Evolutionary conservation across 2,797 vertebrate species (phyloP).

Genomic region (Scomberomorus guttatus): DNA sequence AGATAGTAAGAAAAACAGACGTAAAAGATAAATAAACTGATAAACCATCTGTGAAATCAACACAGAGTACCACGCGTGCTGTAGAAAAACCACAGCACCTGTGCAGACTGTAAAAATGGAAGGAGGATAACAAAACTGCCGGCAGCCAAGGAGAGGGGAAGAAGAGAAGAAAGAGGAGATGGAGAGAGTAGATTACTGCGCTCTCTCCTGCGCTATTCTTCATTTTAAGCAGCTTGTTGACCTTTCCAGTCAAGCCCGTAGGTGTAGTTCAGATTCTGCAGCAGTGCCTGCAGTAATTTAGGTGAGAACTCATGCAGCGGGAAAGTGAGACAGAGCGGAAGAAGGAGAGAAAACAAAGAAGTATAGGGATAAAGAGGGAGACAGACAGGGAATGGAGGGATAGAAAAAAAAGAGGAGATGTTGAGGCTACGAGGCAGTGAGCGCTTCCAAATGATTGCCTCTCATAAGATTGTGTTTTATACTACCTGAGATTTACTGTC

Average conservation of each 20-base stretch:
- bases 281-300: conserved; percentile 82
- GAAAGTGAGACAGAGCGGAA: conserved; percentile 37
- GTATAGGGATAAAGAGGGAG: conserved; percentile 30
- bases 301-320: conserved; percentile 71
- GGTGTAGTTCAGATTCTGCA: conserved; percentile 81
- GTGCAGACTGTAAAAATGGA: conserved; percentile 30
- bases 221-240: conserved; percentile 87
- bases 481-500: conserved; percentile 71
- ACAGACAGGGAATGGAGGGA: conserved; percentile 40
- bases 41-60: conserved; percentile 38
- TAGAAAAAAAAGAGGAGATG: conserved; percentile 7
- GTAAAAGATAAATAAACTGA: conserved; percentile 38
- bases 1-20: conserved; percentile 28
- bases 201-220: conserved; percentile 81
- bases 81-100: conserved; percentile 21
- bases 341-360: conserved; percentile 45
- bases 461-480: conserved; percentile 75
- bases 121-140: conserved; percentile 12
- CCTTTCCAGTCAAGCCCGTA: conserved; percentile 84
- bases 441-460: conserved; percentile 74
- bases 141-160: not conserved
- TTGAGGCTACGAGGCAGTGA: conserved; percentile 29
- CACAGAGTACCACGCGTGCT: not conserved
- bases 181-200: conserved; percentile 77
- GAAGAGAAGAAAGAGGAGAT: conserved; percentile 60